A percentile compares a stretch with the other conserved stretches of the same genome.
Conservation (phyloP, 2,888 invertebrate genomes). For the Pachymerium ferrugineum region DNA sequence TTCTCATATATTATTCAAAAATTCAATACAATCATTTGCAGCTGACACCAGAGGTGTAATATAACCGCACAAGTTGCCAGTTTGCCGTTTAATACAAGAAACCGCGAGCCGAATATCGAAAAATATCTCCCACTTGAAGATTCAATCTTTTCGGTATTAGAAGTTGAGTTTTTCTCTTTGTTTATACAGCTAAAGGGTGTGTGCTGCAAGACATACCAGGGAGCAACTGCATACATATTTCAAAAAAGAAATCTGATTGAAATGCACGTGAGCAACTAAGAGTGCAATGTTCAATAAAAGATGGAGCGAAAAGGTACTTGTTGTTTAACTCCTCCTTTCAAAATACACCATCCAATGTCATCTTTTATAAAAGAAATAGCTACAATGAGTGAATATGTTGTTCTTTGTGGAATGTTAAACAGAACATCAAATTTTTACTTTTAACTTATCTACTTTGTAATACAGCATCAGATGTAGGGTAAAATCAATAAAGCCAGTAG, state of each 20-base stretch:
- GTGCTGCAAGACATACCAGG: not conserved
- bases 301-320: not conserved
- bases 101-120: not conserved
- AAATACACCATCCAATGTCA: not conserved
- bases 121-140: not conserved
- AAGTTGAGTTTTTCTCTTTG: too few species aligned
- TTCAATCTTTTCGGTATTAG: too few species aligned
- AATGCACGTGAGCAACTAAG: not conserved
- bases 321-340: not conserved
- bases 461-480: too few species aligned
- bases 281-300: constrained; percentile 1
- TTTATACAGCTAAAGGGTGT: not conserved
- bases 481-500: too few species aligned
- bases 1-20: not conserved
- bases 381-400: too few species aligned
- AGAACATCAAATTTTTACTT: too few species aligned
- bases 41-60: constrained; percentile 8
- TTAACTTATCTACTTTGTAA: too few species aligned
- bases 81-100: not conserved
- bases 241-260: not conserved
- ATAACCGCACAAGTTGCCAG: not conserved
- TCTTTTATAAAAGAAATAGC: too few species aligned
- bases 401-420: too few species aligned
- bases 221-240: not conserved
- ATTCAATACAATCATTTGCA: constrained; percentile 13